Percentiles rank a stretch among this genome's conserved stretches.
Evolutionary conservation across 2,797 vertebrate genomes (phyloP).

Genomic region (Sebastes umbrosus): DNA sequence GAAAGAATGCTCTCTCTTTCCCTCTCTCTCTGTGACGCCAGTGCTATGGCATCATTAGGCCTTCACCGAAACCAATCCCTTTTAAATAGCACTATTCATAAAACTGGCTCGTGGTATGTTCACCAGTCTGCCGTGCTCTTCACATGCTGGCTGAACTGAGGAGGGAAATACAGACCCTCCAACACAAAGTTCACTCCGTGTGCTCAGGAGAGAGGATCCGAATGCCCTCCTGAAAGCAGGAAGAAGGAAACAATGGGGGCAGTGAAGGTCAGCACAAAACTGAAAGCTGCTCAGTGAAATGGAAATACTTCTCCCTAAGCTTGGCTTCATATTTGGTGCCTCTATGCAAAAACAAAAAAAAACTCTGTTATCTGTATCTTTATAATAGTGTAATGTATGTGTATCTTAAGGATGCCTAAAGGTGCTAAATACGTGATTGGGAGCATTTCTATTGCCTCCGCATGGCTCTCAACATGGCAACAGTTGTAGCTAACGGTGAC

Average conservation of each 20-base stretch:
- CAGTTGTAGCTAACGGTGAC: neutral
- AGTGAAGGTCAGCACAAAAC: constrained; percentile 17
- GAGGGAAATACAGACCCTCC: constrained; percentile 46
- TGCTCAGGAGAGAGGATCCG: constrained; percentile 20
- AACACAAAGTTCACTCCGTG: constrained; percentile 31
- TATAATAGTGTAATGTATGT: neutral
- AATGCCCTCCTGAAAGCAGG: constrained; percentile 12
- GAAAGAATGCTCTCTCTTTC: constrained; percentile 68
- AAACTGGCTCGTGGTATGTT: constrained; percentile 57
- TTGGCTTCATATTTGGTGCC: neutral
- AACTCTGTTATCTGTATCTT: neutral
- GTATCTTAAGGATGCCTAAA: neutral
- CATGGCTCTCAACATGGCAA: too few relatives aligned
- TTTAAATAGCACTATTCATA: constrained; percentile 79
- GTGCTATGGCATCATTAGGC: constrained; percentile 62
- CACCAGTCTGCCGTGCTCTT: constrained; percentile 22
- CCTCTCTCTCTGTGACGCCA: constrained; percentile 55
- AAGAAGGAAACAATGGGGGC: constrained; percentile 24
- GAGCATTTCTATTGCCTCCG: too few relatives aligned
- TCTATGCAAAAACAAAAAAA: too few relatives aligned
- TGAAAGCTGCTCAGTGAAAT: neutral
- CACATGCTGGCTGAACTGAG: constrained; percentile 47
- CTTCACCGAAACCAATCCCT: constrained; percentile 53
- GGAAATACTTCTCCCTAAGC: neutral
- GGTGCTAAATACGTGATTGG: too few relatives aligned